These are phyloP conservation scores for Arvicanthis niloticus DNA, from an alignment of 2,113 vertebrate genomes.

Conservation along the genomic window DNA sequence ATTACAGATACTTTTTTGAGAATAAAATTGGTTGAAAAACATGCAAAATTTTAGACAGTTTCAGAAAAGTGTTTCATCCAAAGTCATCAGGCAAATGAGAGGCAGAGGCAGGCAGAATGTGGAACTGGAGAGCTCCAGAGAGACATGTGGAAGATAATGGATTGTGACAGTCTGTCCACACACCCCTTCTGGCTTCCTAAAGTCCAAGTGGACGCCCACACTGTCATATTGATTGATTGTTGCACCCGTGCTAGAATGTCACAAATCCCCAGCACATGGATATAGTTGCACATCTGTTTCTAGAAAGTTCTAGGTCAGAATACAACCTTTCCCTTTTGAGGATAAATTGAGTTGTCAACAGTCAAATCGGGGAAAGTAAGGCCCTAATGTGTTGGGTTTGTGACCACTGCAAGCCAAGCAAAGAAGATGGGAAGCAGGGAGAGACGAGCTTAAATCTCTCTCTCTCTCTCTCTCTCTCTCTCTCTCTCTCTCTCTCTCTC, in stretches of 20 bases:
- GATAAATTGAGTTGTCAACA: neutral
- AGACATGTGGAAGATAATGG: slow-evolving; percentile 55
- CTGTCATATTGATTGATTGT: slow-evolving; percentile 62
- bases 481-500: neutral
- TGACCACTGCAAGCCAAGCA: neutral
- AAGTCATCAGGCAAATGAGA: slow-evolving; percentile 57
- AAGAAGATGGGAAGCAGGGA: slow-evolving; percentile 23
- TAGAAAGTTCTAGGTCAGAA: slow-evolving; percentile 9
- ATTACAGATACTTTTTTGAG: slow-evolving; percentile 13
- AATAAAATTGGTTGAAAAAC: slow-evolving; percentile 34
- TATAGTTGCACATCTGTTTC: neutral
- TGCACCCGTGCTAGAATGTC: neutral
- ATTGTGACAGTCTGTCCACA: slow-evolving; percentile 46
- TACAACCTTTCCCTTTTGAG: neutral
- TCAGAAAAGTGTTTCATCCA: slow-evolving; percentile 53
- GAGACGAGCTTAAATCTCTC: neutral
- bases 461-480: neutral
- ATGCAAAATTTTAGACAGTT: slow-evolving; percentile 23
- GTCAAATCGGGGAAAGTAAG: neutral
- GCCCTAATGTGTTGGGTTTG: neutral
- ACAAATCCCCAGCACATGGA: slow-evolving; percentile 43
- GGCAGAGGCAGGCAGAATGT: slow-evolving; percentile 16
- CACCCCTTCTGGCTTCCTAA: slow-evolving; percentile 45
- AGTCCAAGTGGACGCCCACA: slow-evolving; percentile 50
- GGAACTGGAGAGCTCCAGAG: slow-evolving; percentile 47